These are phyloP conservation scores for Oreochromis tanganicae DNA, from an alignment of 2,113 vertebrate genomes.

Conservation along the genomic window DNA sequence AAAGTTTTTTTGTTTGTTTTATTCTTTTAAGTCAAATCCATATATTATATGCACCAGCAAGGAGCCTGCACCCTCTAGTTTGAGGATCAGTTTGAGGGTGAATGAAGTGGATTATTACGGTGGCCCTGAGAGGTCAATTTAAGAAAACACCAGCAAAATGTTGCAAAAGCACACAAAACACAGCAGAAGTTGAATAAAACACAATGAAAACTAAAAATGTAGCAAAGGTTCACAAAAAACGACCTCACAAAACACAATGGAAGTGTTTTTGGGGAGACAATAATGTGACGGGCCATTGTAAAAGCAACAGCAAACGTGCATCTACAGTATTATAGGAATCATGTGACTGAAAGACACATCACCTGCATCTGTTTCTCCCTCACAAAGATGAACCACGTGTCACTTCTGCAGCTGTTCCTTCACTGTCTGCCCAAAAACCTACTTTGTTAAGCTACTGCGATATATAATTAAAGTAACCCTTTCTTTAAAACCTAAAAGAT, in stretches of 20 bases:
- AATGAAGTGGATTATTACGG: neutral
- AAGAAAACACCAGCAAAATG: neutral
- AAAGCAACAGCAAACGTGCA: neutral
- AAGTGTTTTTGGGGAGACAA: neutral
- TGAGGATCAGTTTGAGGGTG: neutral
- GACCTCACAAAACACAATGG: rapidly evolving
- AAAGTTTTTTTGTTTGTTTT: neutral
- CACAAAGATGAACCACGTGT: neutral
- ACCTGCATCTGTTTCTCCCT: neutral
- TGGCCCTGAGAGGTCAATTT: neutral
- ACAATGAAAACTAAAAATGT: neutral
- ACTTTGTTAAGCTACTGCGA: neutral
- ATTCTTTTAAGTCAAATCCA: neutral
- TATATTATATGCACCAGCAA: neutral
- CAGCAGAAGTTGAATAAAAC: neutral
- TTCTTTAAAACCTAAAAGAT: neutral
- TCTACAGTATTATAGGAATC: neutral
- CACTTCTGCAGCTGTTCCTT: neutral
- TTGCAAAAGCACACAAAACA: neutral
- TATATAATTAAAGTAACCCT: neutral
- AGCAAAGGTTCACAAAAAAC: neutral
- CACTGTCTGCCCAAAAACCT: neutral
- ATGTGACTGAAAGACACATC: neutral
- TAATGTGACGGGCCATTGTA: neutral
- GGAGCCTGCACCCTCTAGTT: neutral